Evolutionary conservation across 1,140 invertebrate genomes (phyloP), one percentile per base, ranked within the genome.

Genomic region (Anagrus nilaparvatae): DNA sequence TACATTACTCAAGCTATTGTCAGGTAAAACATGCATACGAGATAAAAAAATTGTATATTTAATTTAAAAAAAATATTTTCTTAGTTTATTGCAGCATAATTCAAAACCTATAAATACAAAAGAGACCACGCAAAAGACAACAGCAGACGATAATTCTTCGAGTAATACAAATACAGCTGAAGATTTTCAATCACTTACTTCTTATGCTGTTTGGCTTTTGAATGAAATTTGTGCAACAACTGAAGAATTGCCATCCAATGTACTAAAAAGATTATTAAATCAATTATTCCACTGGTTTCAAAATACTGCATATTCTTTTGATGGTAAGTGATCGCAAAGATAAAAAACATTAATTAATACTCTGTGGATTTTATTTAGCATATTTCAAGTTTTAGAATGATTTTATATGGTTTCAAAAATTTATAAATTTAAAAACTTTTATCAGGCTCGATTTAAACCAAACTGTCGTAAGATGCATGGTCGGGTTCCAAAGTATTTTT

Each of bases 251-350:
- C 84, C 88, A 5, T 70, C 83, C 58, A 87, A 94, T 65, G 81
- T 91, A 23, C 72, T 98, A 24, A 92, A 93, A 14, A 74, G 94
- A 51, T 75, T 99, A 49, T 72, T 99, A 19, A 87, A 89, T 40
- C 94, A 95, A 76, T 75, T 99, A 40, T 98, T 98, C 72, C 92
- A 98, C 68, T 99, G 96, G 96, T 99, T 98, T 73, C 88, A 97
- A 72, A 85, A 93, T 45, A 97, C 94, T 23, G 90, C 92, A 7
- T 94, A 91, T 67, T 81, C 94, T 13, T 93, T 92, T 59, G 90
- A 95, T 72, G 91, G 92, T 92, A 67, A n/a, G n/a, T n/a, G n/a
- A n/a, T n/a, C n/a, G n/a, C n/a, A n/a, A n/a, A n/a, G n/a, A n/a
- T n/a, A n/a, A n/a, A n/a, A n/a, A n/a, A n/a, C n/a, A n/a, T n/a